Base-by-base conservation (phyloP, 2,113 vertebrate genomes). In the Hemiprocne comata region DNA sequence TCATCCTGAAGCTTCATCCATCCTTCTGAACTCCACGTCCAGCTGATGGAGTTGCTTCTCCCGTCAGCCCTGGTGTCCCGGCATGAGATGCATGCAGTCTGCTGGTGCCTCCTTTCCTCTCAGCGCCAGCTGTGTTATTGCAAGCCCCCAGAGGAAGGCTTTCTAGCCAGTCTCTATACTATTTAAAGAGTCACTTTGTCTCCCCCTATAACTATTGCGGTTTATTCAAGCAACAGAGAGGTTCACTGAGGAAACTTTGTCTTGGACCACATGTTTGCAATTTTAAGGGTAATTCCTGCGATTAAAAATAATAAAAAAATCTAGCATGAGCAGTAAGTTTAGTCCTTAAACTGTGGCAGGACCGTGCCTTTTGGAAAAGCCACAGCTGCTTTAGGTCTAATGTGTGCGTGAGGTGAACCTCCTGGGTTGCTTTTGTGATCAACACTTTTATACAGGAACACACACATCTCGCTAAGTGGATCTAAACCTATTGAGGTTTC, bases 1-100 rank as follows among this genome's bases (percentile, higher is more conserved):
- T 90, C 89, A 44, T 82, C 26, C 71, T 5, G 6, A 15, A 12
- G 40, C 40, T 40, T 40, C 40, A 40, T 40, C 40, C 40, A 40
- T 40, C 40, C 40, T 13, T 13, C 40, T 40, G 40, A 40, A 40
- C 40, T 40, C 40, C 4, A 4, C 3, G 3, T 65, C 55, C 54
- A 50, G 36, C 60, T 5, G 6, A 14, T n/a, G 50, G 54, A 95
- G 25, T 31, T 77, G 69, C 51, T 78, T 60, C 42, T 84, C 19
- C 31, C 38, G 17, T 60, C 44, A 75, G 48, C 29, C 0, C 0
- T 29, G 34, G n/a, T 54, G 38, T 78, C 76, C 65, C 0, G 0
- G 26, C 34, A 23, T 18, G 26, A 57, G 65, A 33, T 55, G 24
- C 2, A 2, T 51, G 42, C 64, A 20, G 42, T 42, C 58, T 42